Percentiles rank a stretch among this genome's conserved stretches.
phyloP scores from a whole-genome alignment of 1,140 invertebrate genomes.

The Acromyrmex echinatior region DNA sequence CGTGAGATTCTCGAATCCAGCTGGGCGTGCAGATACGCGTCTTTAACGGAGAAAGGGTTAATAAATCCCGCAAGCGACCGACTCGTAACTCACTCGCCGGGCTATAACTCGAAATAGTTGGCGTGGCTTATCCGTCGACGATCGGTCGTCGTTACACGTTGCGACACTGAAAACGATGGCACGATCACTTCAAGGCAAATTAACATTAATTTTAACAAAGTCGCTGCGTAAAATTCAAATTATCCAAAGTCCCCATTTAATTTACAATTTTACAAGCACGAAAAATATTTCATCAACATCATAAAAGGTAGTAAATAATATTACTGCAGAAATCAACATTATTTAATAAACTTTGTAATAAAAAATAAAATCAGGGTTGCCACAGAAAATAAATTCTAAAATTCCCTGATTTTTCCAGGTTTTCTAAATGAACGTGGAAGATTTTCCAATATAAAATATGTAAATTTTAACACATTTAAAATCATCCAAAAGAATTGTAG shows the following conservation, averaged over 20 bases:
- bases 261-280: not conserved
- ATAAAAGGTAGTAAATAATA: not conserved
- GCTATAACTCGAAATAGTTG: slow-evolving; percentile 83
- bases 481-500: too few relatives aligned
- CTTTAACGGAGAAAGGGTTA: slow-evolving; percentile 67
- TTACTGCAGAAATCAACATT: not conserved
- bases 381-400: too few relatives aligned
- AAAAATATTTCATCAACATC: not conserved
- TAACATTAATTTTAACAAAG: not conserved
- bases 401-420: too few relatives aligned
- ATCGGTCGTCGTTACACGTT: slow-evolving; percentile 78
- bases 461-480: too few relatives aligned
- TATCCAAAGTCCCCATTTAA: not conserved
- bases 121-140: slow-evolving; percentile 79
- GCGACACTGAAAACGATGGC: slow-evolving; percentile 38
- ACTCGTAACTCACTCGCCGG: slow-evolving; percentile 73
- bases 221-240: not conserved
- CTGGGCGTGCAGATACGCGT: slow-evolving; percentile 27
- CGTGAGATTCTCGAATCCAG: not conserved
- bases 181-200: not conserved
- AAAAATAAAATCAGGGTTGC: not conserved
- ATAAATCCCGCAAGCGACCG: slow-evolving; percentile 74
- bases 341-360: not conserved
- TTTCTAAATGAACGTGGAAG: too few relatives aligned
- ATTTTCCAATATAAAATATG: too few relatives aligned